Evolutionary conservation across 2,888 invertebrate genomes (phyloP).

Genomic region (Celastrina argiolus): DNA sequence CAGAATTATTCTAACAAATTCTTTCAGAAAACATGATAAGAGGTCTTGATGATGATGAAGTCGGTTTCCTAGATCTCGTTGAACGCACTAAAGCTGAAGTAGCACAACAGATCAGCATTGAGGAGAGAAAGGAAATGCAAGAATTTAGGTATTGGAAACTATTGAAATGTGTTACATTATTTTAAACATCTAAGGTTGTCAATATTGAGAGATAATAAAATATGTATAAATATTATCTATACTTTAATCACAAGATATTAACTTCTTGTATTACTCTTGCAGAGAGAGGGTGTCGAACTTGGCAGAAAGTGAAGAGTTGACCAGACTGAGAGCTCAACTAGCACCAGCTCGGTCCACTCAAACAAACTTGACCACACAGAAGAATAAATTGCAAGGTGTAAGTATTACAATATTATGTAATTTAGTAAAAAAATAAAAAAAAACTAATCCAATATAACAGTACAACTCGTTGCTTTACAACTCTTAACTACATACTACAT

Average conservation of each 20-base stretch:
- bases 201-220: too few relatives aligned
- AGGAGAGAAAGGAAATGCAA: constrained; percentile 89
- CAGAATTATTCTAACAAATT: not conserved
- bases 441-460: too few relatives aligned
- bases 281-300: constrained; percentile 75
- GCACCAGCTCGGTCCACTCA: constrained; percentile 69
- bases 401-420: constrained; percentile 30
- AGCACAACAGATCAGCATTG: constrained; percentile 88
- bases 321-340: constrained; percentile 60
- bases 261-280: constrained; percentile 24
- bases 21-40: constrained; percentile 87
- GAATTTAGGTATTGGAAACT: constrained; percentile 82
- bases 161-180: not conserved
- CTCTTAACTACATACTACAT: too few relatives aligned
- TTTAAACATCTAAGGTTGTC: too few relatives aligned
- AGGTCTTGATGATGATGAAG: constrained; percentile 97
- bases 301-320: constrained; percentile 67
- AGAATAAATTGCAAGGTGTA: constrained; percentile 65
- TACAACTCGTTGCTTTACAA: too few relatives aligned
- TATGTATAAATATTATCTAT: not conserved
- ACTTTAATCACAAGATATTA: not conserved
- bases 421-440: too few relatives aligned
- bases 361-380: constrained; percentile 56
- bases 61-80: constrained; percentile 94
- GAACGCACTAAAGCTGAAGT: constrained; percentile 91